phyloP scores from a whole-genome alignment of 2,113 vertebrate genomes.

The Puntigrus tetrazona region DNA sequence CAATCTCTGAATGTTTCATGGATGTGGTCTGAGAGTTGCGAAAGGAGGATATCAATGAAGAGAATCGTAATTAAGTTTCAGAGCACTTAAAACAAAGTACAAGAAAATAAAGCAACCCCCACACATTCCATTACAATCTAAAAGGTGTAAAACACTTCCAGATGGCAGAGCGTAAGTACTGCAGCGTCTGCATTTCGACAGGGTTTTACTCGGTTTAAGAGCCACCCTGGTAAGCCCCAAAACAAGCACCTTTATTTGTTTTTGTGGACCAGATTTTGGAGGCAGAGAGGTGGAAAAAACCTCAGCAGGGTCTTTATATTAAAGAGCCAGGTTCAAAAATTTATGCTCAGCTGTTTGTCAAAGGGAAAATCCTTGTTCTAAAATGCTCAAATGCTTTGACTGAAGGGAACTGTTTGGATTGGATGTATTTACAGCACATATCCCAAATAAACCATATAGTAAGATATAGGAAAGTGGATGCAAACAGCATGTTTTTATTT shows the following conservation, averaged over 20 bases:
- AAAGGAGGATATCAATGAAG: constrained; percentile 28
- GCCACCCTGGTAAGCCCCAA: constrained; percentile 60
- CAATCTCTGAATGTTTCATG: constrained; percentile 43
- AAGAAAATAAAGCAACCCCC: constrained; percentile 61
- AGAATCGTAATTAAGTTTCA: constrained; percentile 60
- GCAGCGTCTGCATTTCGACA: constrained; percentile 68
- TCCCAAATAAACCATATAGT: background rate
- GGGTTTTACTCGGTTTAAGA: constrained; percentile 52
- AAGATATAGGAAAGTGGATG: background rate
- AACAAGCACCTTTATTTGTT: constrained; percentile 56
- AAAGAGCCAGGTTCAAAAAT: constrained; percentile 43
- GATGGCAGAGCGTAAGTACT: constrained; percentile 72
- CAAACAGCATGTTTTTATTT: background rate
- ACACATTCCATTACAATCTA: constrained; percentile 71
- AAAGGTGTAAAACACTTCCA: constrained; percentile 80
- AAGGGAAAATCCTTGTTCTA: constrained; percentile 34
- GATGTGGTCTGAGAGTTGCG: constrained; percentile 24
- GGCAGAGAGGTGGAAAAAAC: constrained; percentile 50
- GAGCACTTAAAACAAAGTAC: constrained; percentile 53
- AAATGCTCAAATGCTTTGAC: constrained; percentile 13
- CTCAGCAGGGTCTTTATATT: constrained; percentile 49
- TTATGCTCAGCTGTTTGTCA: constrained; percentile 10
- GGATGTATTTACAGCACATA: background rate
- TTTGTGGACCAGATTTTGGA: constrained; percentile 52
- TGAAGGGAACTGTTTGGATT: background rate